Evolutionary conservation across 2,797 vertebrate species (phyloP).

Genomic region (Alfaro cultratus): DNA sequence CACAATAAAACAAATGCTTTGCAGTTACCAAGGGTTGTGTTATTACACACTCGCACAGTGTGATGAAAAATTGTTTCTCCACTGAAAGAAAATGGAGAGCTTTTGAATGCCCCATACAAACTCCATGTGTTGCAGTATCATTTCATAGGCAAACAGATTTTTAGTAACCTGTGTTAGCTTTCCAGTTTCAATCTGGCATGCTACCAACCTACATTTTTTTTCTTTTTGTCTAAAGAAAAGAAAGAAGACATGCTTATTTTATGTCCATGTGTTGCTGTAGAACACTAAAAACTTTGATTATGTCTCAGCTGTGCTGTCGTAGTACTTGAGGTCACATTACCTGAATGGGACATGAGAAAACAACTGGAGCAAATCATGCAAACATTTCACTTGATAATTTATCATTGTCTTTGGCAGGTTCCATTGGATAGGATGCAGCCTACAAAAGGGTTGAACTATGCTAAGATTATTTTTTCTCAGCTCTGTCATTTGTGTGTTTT

Average conservation of each 20-base stretch:
- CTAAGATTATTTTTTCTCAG: conserved; percentile 26
- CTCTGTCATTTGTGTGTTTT: conserved; percentile 37
- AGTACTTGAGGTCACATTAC: conserved; percentile 45
- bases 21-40: not conserved
- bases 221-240: conserved; percentile 8
- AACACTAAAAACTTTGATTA: conserved; percentile 50
- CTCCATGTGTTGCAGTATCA: conserved; percentile 11
- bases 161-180: conserved; percentile 32
- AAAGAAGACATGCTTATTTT: conserved; percentile 25
- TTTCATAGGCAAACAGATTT: conserved; percentile 24
- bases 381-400: conserved; percentile 33
- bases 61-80: not conserved
- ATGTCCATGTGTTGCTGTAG: conserved; percentile 24
- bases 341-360: conserved; percentile 52
- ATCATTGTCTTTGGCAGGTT: conserved; percentile 35
- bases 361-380: conserved; percentile 49
- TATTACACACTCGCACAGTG: not conserved
- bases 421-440: conserved; percentile 26
- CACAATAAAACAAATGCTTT: not conserved
- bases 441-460: conserved; percentile 36
- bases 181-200: conserved; percentile 35
- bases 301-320: conserved; percentile 16
- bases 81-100: not conserved
- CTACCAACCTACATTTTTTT: not conserved
- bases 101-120: conserved; percentile 5